Conservation (phyloP, 2,888 invertebrate species). For the Troides helena region DNA sequence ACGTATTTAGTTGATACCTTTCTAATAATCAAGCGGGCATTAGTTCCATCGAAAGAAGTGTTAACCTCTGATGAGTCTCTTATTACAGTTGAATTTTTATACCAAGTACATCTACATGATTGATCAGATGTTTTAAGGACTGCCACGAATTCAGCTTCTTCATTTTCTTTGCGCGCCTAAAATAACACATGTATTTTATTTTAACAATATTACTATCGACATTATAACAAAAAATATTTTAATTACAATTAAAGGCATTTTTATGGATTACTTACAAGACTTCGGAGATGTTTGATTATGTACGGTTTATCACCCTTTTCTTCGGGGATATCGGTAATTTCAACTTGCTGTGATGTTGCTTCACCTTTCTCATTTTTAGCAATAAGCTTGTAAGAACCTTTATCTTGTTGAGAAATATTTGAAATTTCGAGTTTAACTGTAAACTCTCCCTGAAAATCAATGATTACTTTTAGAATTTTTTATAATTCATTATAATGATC, state of each 20-base stretch:
- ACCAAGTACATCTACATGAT: slow-evolving; percentile 91
- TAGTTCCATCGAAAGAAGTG: slow-evolving; percentile 91
- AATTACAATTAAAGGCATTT: not conserved
- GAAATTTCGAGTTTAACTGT: slow-evolving; percentile 94
- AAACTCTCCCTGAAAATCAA: slow-evolving; percentile 87
- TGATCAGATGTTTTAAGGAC: slow-evolving; percentile 88
- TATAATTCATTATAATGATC: not conserved
- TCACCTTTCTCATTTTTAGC: slow-evolving; percentile 97
- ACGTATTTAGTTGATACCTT: slow-evolving; percentile 87
- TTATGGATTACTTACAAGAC: slow-evolving; percentile 81
- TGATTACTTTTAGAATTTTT: not conserved
- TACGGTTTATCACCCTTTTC: slow-evolving; percentile 90
- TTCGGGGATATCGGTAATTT: slow-evolving; percentile 90
- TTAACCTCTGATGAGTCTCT: slow-evolving; percentile 88
- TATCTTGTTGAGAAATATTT: slow-evolving; percentile 88
- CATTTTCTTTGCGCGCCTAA: slow-evolving; percentile 76
- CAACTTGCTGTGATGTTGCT: slow-evolving; percentile 92
- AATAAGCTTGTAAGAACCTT: slow-evolving; percentile 93
- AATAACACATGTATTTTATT: slow-evolving; percentile 7
- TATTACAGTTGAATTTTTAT: slow-evolving; percentile 88
- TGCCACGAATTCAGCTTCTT: slow-evolving; percentile 88
- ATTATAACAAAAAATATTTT: not conserved
- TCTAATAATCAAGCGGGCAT: slow-evolving; percentile 88
- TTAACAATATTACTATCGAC: not conserved
- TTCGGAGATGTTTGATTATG: slow-evolving; percentile 87